These are phyloP conservation scores for Eristalis tenax DNA, from an alignment of 2,888 invertebrate species.

Conservation along the genomic window DNA sequence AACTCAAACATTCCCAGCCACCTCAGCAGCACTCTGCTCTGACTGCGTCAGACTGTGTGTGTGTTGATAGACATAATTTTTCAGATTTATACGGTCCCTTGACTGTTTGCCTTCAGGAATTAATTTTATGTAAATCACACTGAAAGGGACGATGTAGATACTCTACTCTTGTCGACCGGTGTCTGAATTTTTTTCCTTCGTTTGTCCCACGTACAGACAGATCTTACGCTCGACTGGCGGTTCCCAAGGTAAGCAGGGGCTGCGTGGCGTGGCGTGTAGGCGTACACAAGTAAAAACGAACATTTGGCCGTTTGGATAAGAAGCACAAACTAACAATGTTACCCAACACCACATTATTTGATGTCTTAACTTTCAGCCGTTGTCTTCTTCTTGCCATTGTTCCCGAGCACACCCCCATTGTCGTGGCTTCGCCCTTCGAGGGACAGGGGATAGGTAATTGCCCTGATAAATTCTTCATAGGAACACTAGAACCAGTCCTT, in stretches of 20 bases:
- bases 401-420: neutral
- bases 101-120: slow-evolving; percentile 14
- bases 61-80: neutral
- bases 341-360: slow-evolving; percentile 31
- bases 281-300: neutral
- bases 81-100: neutral
- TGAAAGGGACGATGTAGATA: neutral
- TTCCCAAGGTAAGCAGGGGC: neutral
- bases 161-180: too few relatives aligned
- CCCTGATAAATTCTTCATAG: slow-evolving; percentile 46
- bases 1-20: neutral
- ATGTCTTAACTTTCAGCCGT: slow-evolving; percentile 41
- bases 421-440: neutral
- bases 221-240: neutral
- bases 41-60: neutral
- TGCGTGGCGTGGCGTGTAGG: neutral
- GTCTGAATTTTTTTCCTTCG: neutral
- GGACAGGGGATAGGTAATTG: slow-evolving; percentile 41
- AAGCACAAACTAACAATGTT: neutral
- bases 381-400: neutral
- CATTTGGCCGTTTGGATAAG: neutral
- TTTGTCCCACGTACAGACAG: neutral
- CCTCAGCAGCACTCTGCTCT: neutral
- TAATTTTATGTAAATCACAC: neutral
- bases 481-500: neutral